These are phyloP conservation scores for Eugnorisma glareosa DNA, from an alignment of 2,888 invertebrate species.

Conservation along the genomic window DNA sequence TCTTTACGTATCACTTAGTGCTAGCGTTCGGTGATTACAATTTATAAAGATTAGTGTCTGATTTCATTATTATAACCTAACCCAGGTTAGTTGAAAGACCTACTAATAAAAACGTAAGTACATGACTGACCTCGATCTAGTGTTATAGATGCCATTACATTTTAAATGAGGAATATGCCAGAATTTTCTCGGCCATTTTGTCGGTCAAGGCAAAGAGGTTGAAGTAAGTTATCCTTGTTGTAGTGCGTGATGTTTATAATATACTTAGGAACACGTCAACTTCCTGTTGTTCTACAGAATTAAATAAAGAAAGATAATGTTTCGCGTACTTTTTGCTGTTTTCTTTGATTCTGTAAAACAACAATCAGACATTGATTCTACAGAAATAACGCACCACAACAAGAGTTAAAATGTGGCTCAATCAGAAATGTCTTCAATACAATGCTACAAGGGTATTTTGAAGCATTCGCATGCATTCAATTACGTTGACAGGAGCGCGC, in stretches of 20 bases:
- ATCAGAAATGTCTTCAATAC: not conserved
- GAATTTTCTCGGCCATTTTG: conserved; percentile 26
- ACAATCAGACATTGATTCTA: not conserved
- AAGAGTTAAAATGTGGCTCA: not conserved
- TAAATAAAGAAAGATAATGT: not conserved
- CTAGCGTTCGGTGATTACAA: not conserved
- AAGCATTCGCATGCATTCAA: not conserved
- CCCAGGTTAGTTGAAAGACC: not conserved
- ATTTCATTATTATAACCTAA: not conserved
- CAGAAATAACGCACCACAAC: not conserved
- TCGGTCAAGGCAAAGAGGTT: conserved; percentile 37
- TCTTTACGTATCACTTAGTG: not conserved
- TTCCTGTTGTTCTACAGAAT: conserved; percentile 22
- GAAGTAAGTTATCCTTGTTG: conserved; percentile 21
- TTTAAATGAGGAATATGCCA: conserved; percentile 10
- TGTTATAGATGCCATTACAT: too few relatives aligned
- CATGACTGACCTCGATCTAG: not conserved
- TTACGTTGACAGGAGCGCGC: not conserved
- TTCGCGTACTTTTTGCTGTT: not conserved
- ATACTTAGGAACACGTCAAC: not conserved
- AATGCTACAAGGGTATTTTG: not conserved
- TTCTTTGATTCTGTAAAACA: not conserved
- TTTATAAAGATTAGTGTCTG: not conserved
- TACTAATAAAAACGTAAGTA: not conserved
- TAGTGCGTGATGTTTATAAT: conserved; percentile 5